Evolutionary conservation across 2,888 invertebrate genomes (phyloP), one percentile per base, ranked within the genome.

Genomic region (Eugnorisma glareosa): DNA sequence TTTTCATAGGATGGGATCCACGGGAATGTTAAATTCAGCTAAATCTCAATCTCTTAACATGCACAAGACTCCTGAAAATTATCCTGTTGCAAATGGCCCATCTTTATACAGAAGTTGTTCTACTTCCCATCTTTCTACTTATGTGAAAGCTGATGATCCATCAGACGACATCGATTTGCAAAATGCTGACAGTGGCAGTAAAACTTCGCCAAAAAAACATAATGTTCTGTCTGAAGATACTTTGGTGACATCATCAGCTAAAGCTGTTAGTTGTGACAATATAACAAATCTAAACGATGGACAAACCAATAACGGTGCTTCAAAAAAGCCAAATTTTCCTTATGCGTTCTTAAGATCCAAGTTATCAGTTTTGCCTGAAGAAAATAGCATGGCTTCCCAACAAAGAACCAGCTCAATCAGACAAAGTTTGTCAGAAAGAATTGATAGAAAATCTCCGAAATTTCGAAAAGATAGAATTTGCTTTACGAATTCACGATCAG

Each of bases 141-240:
- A 98, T 91, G 97, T 98, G 57, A 98, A 98, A 91, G 98, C 98
- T 81, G 98, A 98, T 91, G 98, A 98, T 94, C 98, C 98, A 15
- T 98, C 98, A n/a, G 98, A 98, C 89, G 98, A 98, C 63, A 97
- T 98, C 74, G 98, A 98, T 90, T 96, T 98, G 86, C 96, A 97
- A 93, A 97, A 96, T 90, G 90, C 95, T 80, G 92, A 93, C 86
- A 93, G 93, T 89, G 93, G 93, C 88, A 92, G 91, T 82, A 94
- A 96, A 91, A 92, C 87, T 75, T 94, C 96, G 72, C 93, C 95
- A 86, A 89, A 92, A 87, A 95, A 95, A 91, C 93, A 90, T 85
- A 93, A 87, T 80, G 85, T 89, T 77, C 78, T 93, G 67, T 86
- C 93, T 28, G 96, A 97, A 76, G 96, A 97, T 64, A 93, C 91